Evolutionary conservation across 1,140 invertebrate species (phyloP), one percentile per base, ranked within the genome.

Genomic region (Coptotermes formosanus): DNA sequence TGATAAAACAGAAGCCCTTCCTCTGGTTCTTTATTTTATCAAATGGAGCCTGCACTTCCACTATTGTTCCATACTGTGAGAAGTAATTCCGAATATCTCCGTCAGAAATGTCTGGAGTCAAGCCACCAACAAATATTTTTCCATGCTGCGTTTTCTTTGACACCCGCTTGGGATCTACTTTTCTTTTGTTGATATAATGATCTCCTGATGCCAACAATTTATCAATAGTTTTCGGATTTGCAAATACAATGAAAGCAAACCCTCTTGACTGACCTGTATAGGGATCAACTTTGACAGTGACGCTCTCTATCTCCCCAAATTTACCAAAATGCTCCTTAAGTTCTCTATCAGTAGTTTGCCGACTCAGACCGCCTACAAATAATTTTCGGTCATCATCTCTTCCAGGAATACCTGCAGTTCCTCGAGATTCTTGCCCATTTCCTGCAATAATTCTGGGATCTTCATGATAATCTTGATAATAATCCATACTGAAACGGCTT

Each of bases 201-300:
- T 93, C 92, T 25, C 92, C 92, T 32, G 55, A 44, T 48, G 91
- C 91, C 30, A 93, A 89, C 21, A 94, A 90, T 89, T 94, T 93
- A 88, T 95, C 94, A 85, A 95, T 92, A 81, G 93, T 91, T 87
- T 93, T 93, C 32, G 93, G 91, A 88, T 91, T 91, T 83, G 93
- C 92, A 89, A 95, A 95, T 69, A 94, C 93, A 88, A 95, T 93
- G 89, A 96, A 96, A 38, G 94, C 94, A 90, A 95, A 95, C 19
- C 94, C 94, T 89, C 95, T 90, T 8, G 93, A 93, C 86, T 93
- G 89, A 55, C 94, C 93, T 86, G 94, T 94, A 85, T 92, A 92
- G 0, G 93, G 93, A 88, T 95, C 94, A 86, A 93, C 93, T 89
- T 95, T 95, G n/a, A 95, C 92, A 85, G 92, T 92, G 81, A 94